A percentile compares a stretch with the other conserved stretches of the same genome.
phyloP scores from a whole-genome alignment of 2,888 invertebrate genomes.

The Andricus quercusramuli region DNA sequence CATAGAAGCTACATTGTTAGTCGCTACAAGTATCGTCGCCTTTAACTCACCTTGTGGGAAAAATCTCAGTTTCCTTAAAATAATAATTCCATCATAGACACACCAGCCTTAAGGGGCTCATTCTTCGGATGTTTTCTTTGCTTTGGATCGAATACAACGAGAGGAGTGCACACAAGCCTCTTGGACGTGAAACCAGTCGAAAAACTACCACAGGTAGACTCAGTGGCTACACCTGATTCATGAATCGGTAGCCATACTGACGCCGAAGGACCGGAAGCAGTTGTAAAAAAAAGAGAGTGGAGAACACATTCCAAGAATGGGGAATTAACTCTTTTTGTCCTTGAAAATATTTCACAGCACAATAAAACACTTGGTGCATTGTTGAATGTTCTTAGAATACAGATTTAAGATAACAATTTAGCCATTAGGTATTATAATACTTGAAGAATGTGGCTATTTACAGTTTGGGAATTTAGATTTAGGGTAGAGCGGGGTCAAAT shows the following conservation, averaged over 20 bases:
- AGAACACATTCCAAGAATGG: neutral
- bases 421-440: neutral
- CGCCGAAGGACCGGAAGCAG: conserved; percentile 25
- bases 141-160: conserved; percentile 25
- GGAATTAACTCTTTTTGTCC: conserved; percentile 21
- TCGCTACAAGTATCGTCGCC: conserved; percentile 38
- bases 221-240: conserved; percentile 10
- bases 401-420: too few species aligned
- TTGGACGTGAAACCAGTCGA: conserved; percentile 1
- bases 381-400: neutral
- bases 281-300: neutral
- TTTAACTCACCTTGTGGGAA: conserved; percentile 36
- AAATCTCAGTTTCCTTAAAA: conserved; percentile 39
- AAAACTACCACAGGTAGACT: conserved; percentile 10
- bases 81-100: conserved; percentile 36
- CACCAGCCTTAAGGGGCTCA: neutral
- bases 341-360: conserved; percentile 13
- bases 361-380: neutral
- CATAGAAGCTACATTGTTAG: conserved; percentile 42
- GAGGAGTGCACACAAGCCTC: conserved; percentile 26
- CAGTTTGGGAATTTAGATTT: too few species aligned
- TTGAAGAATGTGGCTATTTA: neutral
- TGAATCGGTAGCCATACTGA: conserved; percentile 21
- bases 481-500: too few species aligned
- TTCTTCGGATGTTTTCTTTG: conserved; percentile 30